These are phyloP conservation scores for Tarsius wallacei DNA, from an alignment of 2,797 vertebrate species.

Conservation along the genomic window DNA sequence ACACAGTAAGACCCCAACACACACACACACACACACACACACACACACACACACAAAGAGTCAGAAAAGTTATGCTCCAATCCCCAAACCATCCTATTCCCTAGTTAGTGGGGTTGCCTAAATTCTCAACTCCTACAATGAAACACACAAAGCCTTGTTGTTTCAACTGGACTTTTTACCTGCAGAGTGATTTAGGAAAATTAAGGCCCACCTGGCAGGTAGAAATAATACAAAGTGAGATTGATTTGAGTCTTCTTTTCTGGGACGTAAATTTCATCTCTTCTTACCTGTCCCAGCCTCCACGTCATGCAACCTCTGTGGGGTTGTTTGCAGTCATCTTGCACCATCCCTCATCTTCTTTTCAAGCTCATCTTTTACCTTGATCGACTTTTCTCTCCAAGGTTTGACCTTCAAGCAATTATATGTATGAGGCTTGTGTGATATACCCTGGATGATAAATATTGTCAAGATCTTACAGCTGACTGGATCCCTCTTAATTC, in stretches of 20 bases:
- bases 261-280: neutral
- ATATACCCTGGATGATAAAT: slow-evolving; percentile 24
- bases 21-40: too few species aligned
- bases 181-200: neutral
- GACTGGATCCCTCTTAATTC: neutral
- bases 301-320: neutral
- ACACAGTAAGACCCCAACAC: too few species aligned
- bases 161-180: neutral
- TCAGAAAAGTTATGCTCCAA: neutral
- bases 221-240: neutral
- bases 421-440: slow-evolving; percentile 57
- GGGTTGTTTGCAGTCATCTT: neutral
- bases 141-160: neutral
- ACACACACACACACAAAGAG: too few species aligned
- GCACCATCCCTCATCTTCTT: neutral
- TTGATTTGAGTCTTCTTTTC: neutral
- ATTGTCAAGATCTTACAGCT: slow-evolving; percentile 66
- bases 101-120: too few species aligned
- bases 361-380: slow-evolving; percentile 41
- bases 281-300: neutral
- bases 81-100: neutral
- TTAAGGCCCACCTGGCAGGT: neutral
- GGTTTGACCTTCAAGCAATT: slow-evolving; percentile 81
- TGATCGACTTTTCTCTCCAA: slow-evolving; percentile 65
- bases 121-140: neutral